phyloP scores from a whole-genome alignment of 2,797 vertebrate genomes.

The Enteromius trimaculatus region DNA sequence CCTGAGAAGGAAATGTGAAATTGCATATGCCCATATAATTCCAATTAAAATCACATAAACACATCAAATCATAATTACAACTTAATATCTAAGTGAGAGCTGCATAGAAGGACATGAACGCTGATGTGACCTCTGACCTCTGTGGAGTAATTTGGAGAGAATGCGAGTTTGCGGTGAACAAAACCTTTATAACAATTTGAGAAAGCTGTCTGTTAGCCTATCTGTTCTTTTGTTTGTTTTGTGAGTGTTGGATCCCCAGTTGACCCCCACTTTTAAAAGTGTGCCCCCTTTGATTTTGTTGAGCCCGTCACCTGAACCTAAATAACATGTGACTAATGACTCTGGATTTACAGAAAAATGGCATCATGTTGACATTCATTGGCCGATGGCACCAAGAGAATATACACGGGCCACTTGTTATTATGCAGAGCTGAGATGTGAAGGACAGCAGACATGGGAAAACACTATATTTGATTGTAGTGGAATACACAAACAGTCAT shows the following conservation, averaged over 20 bases:
- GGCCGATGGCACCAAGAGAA: background rate
- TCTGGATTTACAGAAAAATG: background rate
- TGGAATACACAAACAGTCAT: background rate
- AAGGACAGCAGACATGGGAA: background rate
- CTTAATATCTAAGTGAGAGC: background rate
- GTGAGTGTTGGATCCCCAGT: background rate
- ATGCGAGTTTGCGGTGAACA: constrained; percentile 41
- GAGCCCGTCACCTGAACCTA: background rate
- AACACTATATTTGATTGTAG: background rate
- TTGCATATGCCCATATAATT: background rate
- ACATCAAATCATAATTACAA: background rate
- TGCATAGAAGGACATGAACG: background rate
- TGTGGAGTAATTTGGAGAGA: constrained; percentile 1
- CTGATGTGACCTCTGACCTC: constrained; percentile 47
- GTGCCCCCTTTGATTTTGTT: background rate
- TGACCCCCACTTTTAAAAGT: background rate
- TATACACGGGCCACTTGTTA: background rate
- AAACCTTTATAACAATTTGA: background rate
- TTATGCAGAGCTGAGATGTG: no score
- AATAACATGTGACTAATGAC: background rate
- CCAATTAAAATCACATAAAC: background rate
- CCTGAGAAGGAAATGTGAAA: background rate
- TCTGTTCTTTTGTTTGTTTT: background rate
- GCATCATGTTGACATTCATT: background rate
- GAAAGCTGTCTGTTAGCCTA: background rate